phyloP scores from a whole-genome alignment of 2,113 vertebrate species.

The Gobiocypris rarus region DNA sequence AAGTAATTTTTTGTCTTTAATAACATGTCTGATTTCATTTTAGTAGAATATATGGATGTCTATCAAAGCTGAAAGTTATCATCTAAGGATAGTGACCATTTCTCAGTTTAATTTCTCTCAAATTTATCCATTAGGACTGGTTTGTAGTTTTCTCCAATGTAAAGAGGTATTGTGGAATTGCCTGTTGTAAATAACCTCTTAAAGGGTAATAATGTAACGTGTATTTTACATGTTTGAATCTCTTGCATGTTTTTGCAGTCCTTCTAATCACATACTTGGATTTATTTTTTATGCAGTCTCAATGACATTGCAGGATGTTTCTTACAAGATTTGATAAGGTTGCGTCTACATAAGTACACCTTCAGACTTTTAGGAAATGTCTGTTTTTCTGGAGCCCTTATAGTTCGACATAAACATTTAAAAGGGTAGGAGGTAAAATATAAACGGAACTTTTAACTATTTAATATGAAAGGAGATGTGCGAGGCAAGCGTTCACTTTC shows the following conservation, averaged over 20 bases:
- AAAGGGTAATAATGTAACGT: neutral
- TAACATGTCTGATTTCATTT: neutral
- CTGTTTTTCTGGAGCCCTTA: no score
- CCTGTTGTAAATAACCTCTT: neutral
- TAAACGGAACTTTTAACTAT: neutral
- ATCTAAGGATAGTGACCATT: no score
- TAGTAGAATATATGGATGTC: neutral
- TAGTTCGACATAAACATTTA: neutral
- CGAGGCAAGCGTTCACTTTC: neutral
- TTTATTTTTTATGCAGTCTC: neutral
- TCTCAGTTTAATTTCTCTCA: neutral
- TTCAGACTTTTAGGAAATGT: no score
- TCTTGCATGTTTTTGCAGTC: neutral
- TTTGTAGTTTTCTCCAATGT: neutral
- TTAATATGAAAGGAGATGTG: neutral
- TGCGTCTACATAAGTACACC: no score
- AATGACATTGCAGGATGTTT: neutral
- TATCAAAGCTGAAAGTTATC: neutral
- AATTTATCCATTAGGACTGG: neutral
- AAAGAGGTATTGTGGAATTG: neutral
- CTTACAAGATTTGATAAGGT: no score
- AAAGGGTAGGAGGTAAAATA: neutral
- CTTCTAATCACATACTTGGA: neutral
- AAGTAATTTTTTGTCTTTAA: neutral
- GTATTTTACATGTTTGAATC: neutral